These are phyloP conservation scores for Solea solea DNA, from an alignment of 2,113 vertebrate genomes.

Conservation along the genomic window DNA sequence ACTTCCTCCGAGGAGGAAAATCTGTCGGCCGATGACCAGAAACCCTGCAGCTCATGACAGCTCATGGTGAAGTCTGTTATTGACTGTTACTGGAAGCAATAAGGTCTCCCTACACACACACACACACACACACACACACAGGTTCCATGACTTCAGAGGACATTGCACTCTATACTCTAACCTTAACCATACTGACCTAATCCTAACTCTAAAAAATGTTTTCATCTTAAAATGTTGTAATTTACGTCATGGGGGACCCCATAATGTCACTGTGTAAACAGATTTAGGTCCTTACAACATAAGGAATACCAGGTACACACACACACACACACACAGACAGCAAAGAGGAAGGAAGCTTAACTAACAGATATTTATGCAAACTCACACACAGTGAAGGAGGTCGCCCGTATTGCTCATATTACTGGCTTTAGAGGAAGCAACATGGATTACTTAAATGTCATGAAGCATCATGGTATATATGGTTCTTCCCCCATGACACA, in stretches of 20 bases:
- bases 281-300: too few relatives aligned
- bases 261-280: too few relatives aligned
- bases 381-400: slow-evolving; percentile 5
- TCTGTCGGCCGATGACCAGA: neutral
- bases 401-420: neutral
- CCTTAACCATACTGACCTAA: too few relatives aligned
- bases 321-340: slow-evolving; percentile 5
- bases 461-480: neutral
- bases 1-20: too few relatives aligned
- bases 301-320: too few relatives aligned
- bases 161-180: too few relatives aligned
- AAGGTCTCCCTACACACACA: neutral
- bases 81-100: slow-evolving; percentile 35
- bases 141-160: too few relatives aligned
- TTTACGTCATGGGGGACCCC: too few relatives aligned
- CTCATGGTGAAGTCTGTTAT: slow-evolving; percentile 6
- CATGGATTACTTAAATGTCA: slow-evolving; percentile 48
- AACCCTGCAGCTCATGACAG: neutral
- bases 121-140: neutral
- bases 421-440: slow-evolving; percentile 43
- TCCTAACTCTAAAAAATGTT: too few relatives aligned
- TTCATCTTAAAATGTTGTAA: too few relatives aligned
- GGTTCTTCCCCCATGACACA: slow-evolving; percentile 37
- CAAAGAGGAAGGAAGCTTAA: slow-evolving; percentile 58
- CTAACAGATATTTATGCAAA: neutral